Evolutionary conservation across 2,888 invertebrate genomes (phyloP).

Genomic region (Scaptomyza tumidula): DNA sequence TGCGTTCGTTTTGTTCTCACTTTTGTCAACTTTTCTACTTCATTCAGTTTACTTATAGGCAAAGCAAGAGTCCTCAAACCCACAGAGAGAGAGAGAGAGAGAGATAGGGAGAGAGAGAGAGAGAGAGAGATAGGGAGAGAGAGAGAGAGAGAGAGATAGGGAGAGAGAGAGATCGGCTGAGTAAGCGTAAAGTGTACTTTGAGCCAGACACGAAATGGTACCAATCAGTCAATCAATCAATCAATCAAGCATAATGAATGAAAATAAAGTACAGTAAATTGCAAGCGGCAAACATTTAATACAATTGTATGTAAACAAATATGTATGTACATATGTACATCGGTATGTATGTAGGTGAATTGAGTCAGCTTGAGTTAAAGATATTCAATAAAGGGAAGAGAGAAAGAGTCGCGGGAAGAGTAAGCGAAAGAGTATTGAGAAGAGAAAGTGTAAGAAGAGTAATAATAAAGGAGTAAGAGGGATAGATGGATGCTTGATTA

Average conservation of each 20-base stretch:
- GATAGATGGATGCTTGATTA: too few species aligned
- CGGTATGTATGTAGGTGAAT: too few species aligned
- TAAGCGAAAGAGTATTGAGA: background rate
- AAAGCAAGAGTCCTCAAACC: background rate
- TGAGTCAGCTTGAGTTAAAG: background rate
- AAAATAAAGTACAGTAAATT: slow-evolving; percentile 19
- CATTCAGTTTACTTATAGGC: background rate
- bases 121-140: background rate
- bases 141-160: background rate
- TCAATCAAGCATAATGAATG: slow-evolving; percentile 23
- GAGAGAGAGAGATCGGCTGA: background rate
- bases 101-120: background rate
- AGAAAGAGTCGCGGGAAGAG: background rate
- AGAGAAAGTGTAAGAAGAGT: background rate
- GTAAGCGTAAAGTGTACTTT: slow-evolving; percentile 3
- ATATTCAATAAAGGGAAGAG: background rate
- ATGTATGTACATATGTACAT: background rate
- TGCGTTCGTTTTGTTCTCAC: background rate
- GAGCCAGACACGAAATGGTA: slow-evolving; percentile 18
- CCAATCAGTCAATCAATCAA: slow-evolving; percentile 38
- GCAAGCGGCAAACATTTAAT: slow-evolving; percentile 1
- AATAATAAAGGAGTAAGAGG: background rate
- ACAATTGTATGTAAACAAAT: background rate
- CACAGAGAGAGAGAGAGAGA: background rate
- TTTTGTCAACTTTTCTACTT: background rate